Evolutionary conservation across 2,113 vertebrate genomes (phyloP).

Genomic region (Lepus americanus): DNA sequence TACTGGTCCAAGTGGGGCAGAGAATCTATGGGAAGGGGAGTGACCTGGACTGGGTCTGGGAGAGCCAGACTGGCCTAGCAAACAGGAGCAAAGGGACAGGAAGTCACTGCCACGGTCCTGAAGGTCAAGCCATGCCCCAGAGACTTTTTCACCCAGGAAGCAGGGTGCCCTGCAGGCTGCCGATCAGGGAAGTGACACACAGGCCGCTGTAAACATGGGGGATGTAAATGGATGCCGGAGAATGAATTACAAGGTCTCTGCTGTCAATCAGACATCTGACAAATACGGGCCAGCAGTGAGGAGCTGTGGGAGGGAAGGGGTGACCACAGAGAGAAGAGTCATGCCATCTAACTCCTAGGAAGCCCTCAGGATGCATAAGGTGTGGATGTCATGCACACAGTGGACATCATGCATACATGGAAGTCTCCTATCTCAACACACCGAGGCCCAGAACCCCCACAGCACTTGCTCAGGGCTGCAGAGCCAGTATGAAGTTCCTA

Average conservation of each 20-base stretch:
- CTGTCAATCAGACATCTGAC: not conserved
- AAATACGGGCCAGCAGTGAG: not conserved
- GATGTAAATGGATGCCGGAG: not conserved
- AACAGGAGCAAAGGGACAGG: not conserved
- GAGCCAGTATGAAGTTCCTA: not conserved
- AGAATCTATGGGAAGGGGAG: not conserved
- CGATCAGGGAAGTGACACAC: not conserved
- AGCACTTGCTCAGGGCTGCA: no score
- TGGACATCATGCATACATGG: no score
- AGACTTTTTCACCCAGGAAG: not conserved
- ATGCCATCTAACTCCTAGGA: fast-evolving
- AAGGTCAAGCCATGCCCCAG: fast-evolving
- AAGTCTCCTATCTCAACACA: not conserved
- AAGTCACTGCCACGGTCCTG: fast-evolving
- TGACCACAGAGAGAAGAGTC: not conserved
- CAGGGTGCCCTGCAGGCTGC: not conserved
- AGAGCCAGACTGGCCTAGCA: no score
- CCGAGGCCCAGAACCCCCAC: not conserved
- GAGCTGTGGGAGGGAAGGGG: fast-evolving
- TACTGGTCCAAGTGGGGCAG: not conserved
- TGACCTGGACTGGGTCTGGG: not conserved
- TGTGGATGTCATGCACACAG: fast-evolving
- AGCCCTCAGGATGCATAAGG: no score
- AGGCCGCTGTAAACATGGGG: no score
- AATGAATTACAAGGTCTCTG: not conserved